These are phyloP conservation scores for Triplophysa tibetana DNA, from an alignment of 2,113 vertebrate genomes.

Conservation along the genomic window DNA sequence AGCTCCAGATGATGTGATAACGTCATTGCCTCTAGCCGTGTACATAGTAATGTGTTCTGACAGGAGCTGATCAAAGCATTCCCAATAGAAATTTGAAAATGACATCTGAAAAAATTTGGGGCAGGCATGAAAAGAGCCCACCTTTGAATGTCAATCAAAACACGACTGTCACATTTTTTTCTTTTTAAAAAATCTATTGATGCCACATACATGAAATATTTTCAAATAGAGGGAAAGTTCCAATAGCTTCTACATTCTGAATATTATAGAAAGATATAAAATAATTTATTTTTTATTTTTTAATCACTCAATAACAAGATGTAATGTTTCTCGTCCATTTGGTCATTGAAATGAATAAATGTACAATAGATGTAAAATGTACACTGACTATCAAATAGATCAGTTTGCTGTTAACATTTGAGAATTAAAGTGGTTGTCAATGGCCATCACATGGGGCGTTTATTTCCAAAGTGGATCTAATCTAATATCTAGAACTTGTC, in stretches of 20 bases:
- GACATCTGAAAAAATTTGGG: not conserved
- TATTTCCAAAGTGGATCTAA: not conserved
- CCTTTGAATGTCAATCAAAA: constrained; percentile 27
- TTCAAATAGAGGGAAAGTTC: not conserved
- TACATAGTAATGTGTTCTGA: constrained; percentile 18
- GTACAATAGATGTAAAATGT: no score
- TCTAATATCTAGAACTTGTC: no score
- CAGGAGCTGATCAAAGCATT: constrained; percentile 30
- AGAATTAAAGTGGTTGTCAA: not conserved
- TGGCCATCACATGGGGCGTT: not conserved
- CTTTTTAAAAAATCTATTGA: not conserved
- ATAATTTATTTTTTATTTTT: no score
- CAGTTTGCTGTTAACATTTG: not conserved
- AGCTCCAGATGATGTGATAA: constrained; percentile 13
- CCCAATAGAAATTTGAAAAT: not conserved
- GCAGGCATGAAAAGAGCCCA: not conserved
- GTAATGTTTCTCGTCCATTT: no score
- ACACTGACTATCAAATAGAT: no score
- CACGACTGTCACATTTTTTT: not conserved
- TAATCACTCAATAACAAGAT: no score
- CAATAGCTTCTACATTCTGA: not conserved
- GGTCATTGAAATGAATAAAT: no score
- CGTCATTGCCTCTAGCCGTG: not conserved
- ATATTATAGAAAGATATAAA: no score
- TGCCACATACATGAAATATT: not conserved